Base-by-base conservation (phyloP, 1,140 invertebrate species). In the Pseudachorutes palmiensis region DNA sequence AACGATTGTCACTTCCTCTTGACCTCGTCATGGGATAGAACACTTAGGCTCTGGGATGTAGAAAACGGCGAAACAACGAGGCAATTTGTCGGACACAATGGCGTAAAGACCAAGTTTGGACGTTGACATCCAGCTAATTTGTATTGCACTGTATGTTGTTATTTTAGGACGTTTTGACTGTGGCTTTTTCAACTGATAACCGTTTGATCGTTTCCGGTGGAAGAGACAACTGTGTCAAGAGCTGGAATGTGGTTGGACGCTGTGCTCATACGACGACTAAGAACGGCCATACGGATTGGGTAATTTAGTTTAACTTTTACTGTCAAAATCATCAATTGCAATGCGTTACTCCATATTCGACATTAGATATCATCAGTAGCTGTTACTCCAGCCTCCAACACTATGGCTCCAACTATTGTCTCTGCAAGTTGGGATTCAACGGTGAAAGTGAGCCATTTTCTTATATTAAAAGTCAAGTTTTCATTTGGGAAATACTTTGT, bases 401-500 rank as follows among this genome's bases (percentile, higher is more conserved):
- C 5, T 29, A 14, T 57, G 51, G 48, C 45, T 33, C 48, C 64
- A 2, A 36, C 32, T 16, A 31, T 55, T 57, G 31, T 45, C 24
- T 65, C 64, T 31, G 51, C 64, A 9, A 48, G 64, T 33, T 65
- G 64, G 64, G 64, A 65, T 58, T 19, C 19, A 29, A 14, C 32
- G n/a, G 64, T 65, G 2, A 65, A 65, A 49, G 64, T 65, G 28
- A 57, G 26, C n/a, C 29, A 58, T 29, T 22, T 29, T 26, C 3
- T 64, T 51, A 28, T 2, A n/a, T 29, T 9, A 12, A 55, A n/a
- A 29, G n/a, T 64, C 31, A 22, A 19, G 2, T 28, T 49, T 64
- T 9, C 12, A 58, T 73, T 28, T 69, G 82, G 19, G 82, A 84
- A 87, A 30, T 29, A 26, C n/a, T 51, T 51, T n/a, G 28, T 26